Base-by-base conservation (phyloP, 1,140 invertebrate species). In the Spodoptera frugiperda region DNA sequence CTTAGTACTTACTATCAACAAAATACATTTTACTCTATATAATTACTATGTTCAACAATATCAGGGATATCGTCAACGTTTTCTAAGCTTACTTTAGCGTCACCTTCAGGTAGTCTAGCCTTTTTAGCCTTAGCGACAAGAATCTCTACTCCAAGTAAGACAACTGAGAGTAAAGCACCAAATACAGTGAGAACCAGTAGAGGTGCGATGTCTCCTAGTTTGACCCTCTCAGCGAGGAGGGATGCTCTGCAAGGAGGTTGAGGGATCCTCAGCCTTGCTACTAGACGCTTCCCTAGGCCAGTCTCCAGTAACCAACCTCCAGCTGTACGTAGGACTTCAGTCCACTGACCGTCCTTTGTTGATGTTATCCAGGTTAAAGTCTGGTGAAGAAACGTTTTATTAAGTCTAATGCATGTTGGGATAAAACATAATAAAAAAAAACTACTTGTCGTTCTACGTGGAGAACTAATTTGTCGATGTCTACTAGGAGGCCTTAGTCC, bases 201-300 rank as follows among this genome's bases (percentile, higher is more conserved):
- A 0, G 89, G 85, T 0, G 83, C 76, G 0, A 93, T 76, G 61
- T 93, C 91, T 21, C 81, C 77, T 21, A 91, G 82, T 12, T 89
- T 92, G 3, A 93, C 91, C 74, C 87, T 81, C 79, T 93, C 91
- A 59, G 91, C 91, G 15, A 93, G 78, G 5, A 93, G 73, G 0
- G 90, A 81, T 0, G 88, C 83, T 57, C 87, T 81, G 76, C 91
- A 93, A 0, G 87, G 83, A 1, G 90, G 89, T n/a, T 89, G 83
- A 11, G 70, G 78, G 3, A 86, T 79, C n/a, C 81, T 77, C 12
- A 90, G 79, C 0, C 83, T 84, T 0, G 74, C 80, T 0, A 91
- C 76, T 0, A 88, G 55, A 1, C 89, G 85, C 15, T 84, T 85
- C 0, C 84, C 77, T 10, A 90, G 57, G 0, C 91, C 90, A 0